These are phyloP conservation scores for Drosophila eohydei DNA, from an alignment of 2,888 invertebrate genomes.

Conservation along the genomic window DNA sequence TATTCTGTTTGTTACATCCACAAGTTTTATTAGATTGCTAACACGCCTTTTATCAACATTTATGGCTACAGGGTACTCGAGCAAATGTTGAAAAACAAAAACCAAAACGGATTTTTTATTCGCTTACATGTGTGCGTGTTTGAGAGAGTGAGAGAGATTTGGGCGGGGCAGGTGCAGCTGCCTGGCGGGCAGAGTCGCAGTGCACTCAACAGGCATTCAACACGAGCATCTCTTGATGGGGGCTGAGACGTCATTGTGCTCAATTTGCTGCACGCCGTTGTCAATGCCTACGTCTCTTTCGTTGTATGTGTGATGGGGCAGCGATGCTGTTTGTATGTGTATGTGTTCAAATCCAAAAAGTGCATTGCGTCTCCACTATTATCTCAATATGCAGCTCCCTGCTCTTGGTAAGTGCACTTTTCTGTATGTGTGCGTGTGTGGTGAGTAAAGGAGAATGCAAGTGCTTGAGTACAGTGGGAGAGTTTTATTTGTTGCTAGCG, in stretches of 20 bases:
- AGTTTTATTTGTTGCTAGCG: not conserved
- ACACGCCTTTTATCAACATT: not conserved
- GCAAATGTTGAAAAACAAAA: constrained; percentile 36
- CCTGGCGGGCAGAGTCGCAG: constrained; percentile 13
- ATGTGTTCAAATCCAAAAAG: constrained; percentile 31
- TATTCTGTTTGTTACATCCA: too few relatives aligned
- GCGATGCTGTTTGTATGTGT: constrained; percentile 24
- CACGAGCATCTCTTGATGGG: constrained; percentile 35
- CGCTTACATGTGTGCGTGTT: constrained; percentile 36
- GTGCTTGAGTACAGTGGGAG: constrained; percentile 14
- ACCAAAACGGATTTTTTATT: constrained; percentile 15
- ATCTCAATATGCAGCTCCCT: constrained; percentile 15
- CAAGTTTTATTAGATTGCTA: not conserved
- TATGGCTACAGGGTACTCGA: constrained; percentile 12
- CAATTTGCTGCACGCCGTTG: constrained; percentile 67
- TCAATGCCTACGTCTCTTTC: constrained; percentile 68
- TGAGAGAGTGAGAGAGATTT: constrained; percentile 21
- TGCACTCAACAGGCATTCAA: constrained; percentile 33
- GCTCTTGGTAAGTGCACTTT: constrained; percentile 8
- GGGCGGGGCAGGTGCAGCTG: constrained; percentile 59
- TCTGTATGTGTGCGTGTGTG: constrained; percentile 1
- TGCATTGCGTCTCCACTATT: constrained; percentile 35
- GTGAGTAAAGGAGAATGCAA: constrained; percentile 17
- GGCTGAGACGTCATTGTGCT: constrained; percentile 51
- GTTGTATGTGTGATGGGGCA: constrained; percentile 63